Evolutionary conservation across 2,888 invertebrate species (phyloP).

Genomic region (Patella depressa): DNA sequence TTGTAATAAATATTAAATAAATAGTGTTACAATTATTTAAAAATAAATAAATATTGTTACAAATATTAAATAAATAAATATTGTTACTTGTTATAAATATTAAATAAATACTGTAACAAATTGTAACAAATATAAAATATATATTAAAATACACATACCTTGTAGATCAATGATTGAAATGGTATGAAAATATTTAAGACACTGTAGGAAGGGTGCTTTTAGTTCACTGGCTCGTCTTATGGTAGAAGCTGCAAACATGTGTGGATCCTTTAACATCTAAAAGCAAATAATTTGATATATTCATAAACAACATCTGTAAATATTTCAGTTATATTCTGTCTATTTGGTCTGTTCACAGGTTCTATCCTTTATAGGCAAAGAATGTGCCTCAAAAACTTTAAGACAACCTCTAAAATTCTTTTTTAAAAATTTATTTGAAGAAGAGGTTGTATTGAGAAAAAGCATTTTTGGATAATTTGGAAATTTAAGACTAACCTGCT

Average conservation of each 20-base stretch:
- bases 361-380: not conserved
- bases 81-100: too few species aligned
- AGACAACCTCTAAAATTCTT: too few species aligned
- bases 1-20: too few species aligned
- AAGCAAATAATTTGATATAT: slow-evolving; percentile 9
- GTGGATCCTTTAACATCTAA: slow-evolving; percentile 55
- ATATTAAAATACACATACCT: slow-evolving; percentile 41
- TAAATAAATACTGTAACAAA: too few species aligned
- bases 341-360: not conserved
- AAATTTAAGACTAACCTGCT: slow-evolving; percentile 43
- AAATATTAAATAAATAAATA: too few species aligned
- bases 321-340: not conserved
- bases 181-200: slow-evolving; percentile 66
- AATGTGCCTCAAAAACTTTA: too few species aligned
- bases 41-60: too few species aligned
- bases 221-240: slow-evolving; percentile 60
- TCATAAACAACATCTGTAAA: not conserved
- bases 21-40: too few species aligned
- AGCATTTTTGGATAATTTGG: not conserved
- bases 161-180: slow-evolving; percentile 63
- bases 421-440: too few species aligned
- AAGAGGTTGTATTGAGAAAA: too few species aligned
- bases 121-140: too few species aligned
- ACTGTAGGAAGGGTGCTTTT: slow-evolving; percentile 69
- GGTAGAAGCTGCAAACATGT: slow-evolving; percentile 65